Evolutionary conservation across 2,113 vertebrate genomes (phyloP), one percentile per base, ranked within the genome.

Genomic region (Mobula hypostoma): DNA sequence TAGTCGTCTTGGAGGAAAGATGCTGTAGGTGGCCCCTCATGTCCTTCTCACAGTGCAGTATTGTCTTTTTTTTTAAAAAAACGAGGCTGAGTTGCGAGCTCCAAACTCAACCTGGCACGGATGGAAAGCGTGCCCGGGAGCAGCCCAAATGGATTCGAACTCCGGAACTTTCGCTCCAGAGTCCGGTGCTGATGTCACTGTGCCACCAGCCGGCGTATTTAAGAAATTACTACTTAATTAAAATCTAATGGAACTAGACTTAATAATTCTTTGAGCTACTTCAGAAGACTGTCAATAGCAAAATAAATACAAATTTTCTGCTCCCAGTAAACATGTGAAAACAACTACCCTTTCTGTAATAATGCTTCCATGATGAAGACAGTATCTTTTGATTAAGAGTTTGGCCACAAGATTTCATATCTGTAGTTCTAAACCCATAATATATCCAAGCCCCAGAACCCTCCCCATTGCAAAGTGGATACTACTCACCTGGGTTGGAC

Each of bases 401-500:
- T 72, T 94, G 9, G 48, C 19, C 92, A 66, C 58, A 63, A 7
- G 9, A 68, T 6, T 6, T 11, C 32, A 58, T 24, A 40, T 56
- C 48, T 19, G 76, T 9, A 56, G 40, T 0, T 8, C 15, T 63
- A 29, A 48, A 2, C 9, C 36, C 36, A n/a, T 15, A 19, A n/a
- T 58, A 40, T 14, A 7, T 19, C 7, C 3, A 56, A 74, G 70
- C 9, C 19, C 68, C 27, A 24, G 74, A 77, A 56, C 90, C n/a
- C 63, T 29, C 15, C 29, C 72, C 12, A 36, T 21, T 94, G 15
- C n/a, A 1, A 72, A 7, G 91, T 17, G 17, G 63, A 12, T 32
- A 90, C 63, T 40, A 95, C 97, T 97, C 90, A 99, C 99, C 99
- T 96, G 99, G 99, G 96, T 99, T 99, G 83, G 99, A 99, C 91